Conservation (phyloP, 2,113 vertebrate genomes). For the Nesospiza acunhae region DNA sequence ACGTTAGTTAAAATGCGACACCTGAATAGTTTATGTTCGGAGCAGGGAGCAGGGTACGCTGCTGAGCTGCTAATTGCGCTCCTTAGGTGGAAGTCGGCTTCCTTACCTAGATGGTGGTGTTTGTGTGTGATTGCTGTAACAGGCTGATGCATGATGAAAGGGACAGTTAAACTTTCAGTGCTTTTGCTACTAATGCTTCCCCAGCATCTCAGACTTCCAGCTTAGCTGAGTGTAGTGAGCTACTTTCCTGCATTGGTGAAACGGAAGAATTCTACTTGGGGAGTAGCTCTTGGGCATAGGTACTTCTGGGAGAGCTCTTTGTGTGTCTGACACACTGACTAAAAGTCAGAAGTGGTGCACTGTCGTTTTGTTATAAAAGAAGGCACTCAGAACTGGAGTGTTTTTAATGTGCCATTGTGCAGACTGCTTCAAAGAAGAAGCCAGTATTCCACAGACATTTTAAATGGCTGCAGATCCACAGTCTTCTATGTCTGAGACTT, state of each 20-base stretch:
- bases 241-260: neutral
- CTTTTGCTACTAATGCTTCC: conserved; percentile 46
- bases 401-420: neutral
- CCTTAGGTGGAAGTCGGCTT: neutral
- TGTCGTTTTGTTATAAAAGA: neutral
- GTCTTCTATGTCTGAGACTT: neutral
- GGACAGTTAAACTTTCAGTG: conserved; percentile 10
- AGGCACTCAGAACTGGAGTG: neutral
- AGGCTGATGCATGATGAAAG: conserved; percentile 5
- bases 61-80: neutral
- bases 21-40: conserved; percentile 2
- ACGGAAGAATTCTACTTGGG: neutral
- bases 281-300: neutral
- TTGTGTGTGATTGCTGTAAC: conserved; percentile 15
- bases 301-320: conserved; percentile 29
- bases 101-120: neutral
- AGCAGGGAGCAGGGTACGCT: neutral
- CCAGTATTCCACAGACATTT: neutral
- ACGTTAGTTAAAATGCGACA: neutral
- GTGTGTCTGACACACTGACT: conserved; percentile 3
- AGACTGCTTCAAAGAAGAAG: neutral
- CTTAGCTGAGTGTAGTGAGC: neutral
- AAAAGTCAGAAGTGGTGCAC: neutral
- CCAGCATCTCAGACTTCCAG: neutral
- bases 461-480: neutral